Base-by-base conservation (phyloP, 2,888 invertebrate genomes). In the Aphidoletes aphidimyza region DNA sequence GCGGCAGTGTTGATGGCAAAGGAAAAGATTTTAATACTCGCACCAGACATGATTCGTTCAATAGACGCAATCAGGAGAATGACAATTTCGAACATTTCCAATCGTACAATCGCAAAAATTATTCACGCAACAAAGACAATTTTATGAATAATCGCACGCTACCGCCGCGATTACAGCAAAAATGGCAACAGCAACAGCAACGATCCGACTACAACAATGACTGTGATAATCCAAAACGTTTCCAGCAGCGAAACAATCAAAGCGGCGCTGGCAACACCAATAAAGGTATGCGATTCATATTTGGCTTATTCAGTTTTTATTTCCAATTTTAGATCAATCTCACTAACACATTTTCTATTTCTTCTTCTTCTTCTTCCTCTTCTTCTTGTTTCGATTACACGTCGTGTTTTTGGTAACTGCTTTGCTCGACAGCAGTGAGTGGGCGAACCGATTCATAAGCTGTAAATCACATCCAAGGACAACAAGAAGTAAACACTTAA, bases 51-150 rank as follows among this genome's bases (percentile, higher is more conserved):
- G 69, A 69, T 69, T 69, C 69, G 14, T 69, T 69, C 34, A 69
- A 69, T 34, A 26, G 69, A 26, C 6, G 69, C 26, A 69, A 69
- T 30, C 69, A 69, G 14, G 69, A 69, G 14, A 69, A 69, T 30
- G 69, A 69, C 69, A 69, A 69, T 69, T 69, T 69, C 30, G 69
- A 69, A 69, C 69, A 69, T 69, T 69, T 69, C 34, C 69, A 69
- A 69, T 69, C 69, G 30, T 69, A 69, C 69, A 69, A 69, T 69
- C 69, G 69, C 8, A 69, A 69, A 69, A 30, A 26, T 0, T 69
- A 30, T 30, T 69, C 69, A 69, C 69, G 69, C 1, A 69, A 69
- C 17, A 69, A 69, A 69, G 69, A 69, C 30, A 69, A 69, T 69
- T 54, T 22, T 26, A 54, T 54, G 54, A 54, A 69, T 14, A 69